Percentiles rank a stretch among this genome's conserved stretches.
These are phyloP conservation scores for Lasioglossum pauxillum DNA, from an alignment of 2,888 invertebrate species.

Conservation along the genomic window DNA sequence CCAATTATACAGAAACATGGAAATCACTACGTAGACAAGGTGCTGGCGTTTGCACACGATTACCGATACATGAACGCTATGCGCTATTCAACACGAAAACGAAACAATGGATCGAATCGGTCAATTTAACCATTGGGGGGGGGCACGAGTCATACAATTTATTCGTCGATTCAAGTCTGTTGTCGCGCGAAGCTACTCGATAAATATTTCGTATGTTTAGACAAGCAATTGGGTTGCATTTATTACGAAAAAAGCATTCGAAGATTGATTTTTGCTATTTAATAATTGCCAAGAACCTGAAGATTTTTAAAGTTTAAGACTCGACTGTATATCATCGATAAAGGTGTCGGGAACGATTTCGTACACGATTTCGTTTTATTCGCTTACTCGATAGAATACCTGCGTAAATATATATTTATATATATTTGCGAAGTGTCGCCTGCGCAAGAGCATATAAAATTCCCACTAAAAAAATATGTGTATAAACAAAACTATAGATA, in stretches of 20 bases:
- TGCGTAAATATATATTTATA: background rate
- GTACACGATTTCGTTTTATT: constrained; percentile 3
- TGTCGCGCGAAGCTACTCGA: constrained; percentile 15
- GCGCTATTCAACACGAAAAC: background rate
- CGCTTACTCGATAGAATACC: background rate
- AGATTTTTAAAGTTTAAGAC: constrained; percentile 5
- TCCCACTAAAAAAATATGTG: constrained; percentile 10
- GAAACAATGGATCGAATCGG: constrained; percentile 7
- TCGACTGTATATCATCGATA: constrained; percentile 1
- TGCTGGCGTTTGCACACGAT: background rate
- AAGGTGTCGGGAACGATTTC: background rate
- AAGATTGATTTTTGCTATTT: constrained; percentile 9
- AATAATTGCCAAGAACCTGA: constrained; percentile 26
- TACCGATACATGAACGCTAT: background rate
- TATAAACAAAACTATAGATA: constrained; percentile 56
- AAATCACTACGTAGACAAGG: constrained; percentile 5
- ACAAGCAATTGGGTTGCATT: constrained; percentile 7
- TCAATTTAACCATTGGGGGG: background rate
- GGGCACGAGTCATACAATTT: constrained; percentile 12
- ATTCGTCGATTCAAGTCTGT: constrained; percentile 34
- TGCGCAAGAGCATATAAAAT: constrained; percentile 17
- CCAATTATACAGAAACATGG: constrained; percentile 9
- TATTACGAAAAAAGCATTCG: constrained; percentile 27
- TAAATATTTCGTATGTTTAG: background rate
- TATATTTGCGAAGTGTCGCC: background rate